Evolutionary conservation across 2,888 invertebrate species (phyloP).

Genomic region (Himalopsyche japonica): DNA sequence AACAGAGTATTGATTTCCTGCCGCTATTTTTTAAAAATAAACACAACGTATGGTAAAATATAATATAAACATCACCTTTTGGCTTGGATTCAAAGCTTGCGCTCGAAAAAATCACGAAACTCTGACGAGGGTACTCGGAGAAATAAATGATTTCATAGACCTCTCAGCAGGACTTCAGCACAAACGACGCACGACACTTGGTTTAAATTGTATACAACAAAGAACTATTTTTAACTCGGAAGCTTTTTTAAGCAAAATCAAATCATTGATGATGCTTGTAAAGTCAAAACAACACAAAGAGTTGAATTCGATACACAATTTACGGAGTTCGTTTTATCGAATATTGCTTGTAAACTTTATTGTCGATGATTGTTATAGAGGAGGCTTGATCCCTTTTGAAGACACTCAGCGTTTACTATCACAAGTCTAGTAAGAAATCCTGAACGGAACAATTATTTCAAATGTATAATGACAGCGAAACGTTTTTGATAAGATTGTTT

Average conservation of each 20-base stretch:
- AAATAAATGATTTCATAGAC: not conserved
- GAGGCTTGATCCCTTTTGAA: too few relatives aligned
- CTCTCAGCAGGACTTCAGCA: not conserved
- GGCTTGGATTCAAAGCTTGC: not conserved
- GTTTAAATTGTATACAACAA: not conserved
- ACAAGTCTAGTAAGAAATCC: not conserved
- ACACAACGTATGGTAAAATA: not conserved
- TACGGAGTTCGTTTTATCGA: too few relatives aligned
- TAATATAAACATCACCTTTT: not conserved
- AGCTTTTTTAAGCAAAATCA: not conserved
- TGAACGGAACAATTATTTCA: not conserved
- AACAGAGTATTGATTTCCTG: not conserved
- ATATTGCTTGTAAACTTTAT: too few relatives aligned
- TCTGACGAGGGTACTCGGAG: not conserved
- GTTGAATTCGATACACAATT: not conserved
- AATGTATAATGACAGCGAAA: not conserved
- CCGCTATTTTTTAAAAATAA: not conserved
- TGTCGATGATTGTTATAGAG: too few relatives aligned
- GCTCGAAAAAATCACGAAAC: not conserved
- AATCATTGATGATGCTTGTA: not conserved
- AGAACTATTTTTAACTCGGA: not conserved
- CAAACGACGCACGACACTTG: not conserved
- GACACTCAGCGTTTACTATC: too few relatives aligned
- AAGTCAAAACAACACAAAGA: not conserved
- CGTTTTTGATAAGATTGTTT: not conserved